A percentile compares a stretch with the other conserved stretches of the same genome.
These are phyloP conservation scores for Stegodyphus dumicola DNA, from an alignment of 1,140 invertebrate species.

Conservation along the genomic window DNA sequence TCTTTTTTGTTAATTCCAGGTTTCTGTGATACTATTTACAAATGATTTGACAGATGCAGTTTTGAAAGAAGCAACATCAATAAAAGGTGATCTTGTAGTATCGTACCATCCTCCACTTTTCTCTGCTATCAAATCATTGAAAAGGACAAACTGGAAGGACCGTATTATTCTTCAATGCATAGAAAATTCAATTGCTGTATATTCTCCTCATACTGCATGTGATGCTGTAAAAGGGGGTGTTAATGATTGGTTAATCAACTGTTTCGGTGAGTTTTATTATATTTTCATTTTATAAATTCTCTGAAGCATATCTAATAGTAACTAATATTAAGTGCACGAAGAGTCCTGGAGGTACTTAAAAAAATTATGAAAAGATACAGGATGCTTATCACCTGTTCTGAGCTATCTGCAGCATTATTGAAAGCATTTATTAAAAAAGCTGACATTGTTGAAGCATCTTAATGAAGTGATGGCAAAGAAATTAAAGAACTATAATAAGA, in stretches of 20 bases:
- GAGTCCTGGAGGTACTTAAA: too few species aligned
- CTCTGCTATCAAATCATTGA: constrained; percentile 81
- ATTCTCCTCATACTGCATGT: constrained; percentile 92
- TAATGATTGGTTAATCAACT: constrained; percentile 89
- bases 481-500: too few species aligned
- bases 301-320: too few species aligned
- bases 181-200: constrained; percentile 87
- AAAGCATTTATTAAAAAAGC: too few species aligned
- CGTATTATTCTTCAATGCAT: constrained; percentile 74
- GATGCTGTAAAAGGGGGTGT: constrained; percentile 86
- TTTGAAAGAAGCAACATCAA: constrained; percentile 81
- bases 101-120: constrained; percentile 98
- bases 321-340: too few species aligned
- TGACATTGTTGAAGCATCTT: too few species aligned
- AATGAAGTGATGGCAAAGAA: too few species aligned
- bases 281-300: too few species aligned
- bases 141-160: constrained; percentile 79
- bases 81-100: constrained; percentile 82
- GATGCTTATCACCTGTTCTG: too few species aligned
- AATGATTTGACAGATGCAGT: constrained; percentile 94
- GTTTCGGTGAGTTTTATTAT: constrained; percentile 74
- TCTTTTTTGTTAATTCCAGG: constrained; percentile 58
- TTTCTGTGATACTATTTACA: constrained; percentile 82
- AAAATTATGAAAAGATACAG: too few species aligned
- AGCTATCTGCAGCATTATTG: too few species aligned